Evolutionary conservation across 2,888 invertebrate species (phyloP), one percentile per base, ranked within the genome.

Genomic region (Poecilus cupreus): DNA sequence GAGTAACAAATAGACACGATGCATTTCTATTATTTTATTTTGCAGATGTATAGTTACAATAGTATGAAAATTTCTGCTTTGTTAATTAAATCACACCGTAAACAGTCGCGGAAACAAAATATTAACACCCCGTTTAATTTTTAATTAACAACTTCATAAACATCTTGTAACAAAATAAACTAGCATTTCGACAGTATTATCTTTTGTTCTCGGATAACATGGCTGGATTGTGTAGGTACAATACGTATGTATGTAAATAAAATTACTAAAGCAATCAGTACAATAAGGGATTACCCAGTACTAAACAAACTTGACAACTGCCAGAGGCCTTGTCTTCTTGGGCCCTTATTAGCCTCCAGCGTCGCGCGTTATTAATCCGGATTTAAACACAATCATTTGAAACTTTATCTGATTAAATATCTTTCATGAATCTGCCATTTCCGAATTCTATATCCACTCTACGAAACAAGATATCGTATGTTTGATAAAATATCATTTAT

Each of bases 251-350:
- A 57, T 57, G 57, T 57, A 57, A 60, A 60, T 60, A 60, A 60
- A 32, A 60, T 60, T 60, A 60, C 11, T 60, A 60, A 60, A 60
- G 26, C 60, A 60, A 60, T 60, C 60, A 60, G 60, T 60, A 60
- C 60, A 60, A 26, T 60, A 60, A 26, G 26, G 60, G 60, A 60
- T 60, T 60, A n/a, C 3, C 0, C 13, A 22, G 60, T 26, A 54
- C 22, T 54, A 60, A 60, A 60, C 60, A 60, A 26, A 60, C 26
- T 26, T 60, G 60, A 60, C 60, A 60, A 60, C 11, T 22, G 13
- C 24, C 60, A n/a, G 26, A 26, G 24, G 60, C 13, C n/a, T 32
- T 11, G 26, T 60, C 43, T 43, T 43, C 10, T 43, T 43, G 43
- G 43, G 13, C n/a, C 43, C 24, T 26, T 60, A 60, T 22, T 54